phyloP scores from a whole-genome alignment of 2,797 vertebrate genomes.

The Falco novaeseelandiae region DNA sequence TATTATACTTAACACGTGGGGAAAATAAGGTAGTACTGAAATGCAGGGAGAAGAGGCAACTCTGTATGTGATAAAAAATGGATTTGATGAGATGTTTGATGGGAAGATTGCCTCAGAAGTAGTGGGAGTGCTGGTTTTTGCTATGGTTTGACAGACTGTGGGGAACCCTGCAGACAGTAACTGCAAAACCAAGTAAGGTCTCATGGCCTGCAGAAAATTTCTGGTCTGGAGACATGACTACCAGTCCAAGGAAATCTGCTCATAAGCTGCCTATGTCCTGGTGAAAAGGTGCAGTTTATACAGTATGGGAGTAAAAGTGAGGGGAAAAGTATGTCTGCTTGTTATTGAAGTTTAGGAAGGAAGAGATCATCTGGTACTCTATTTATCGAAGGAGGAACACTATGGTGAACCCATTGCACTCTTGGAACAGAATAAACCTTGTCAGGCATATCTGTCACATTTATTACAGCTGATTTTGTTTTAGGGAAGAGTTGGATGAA shows the following conservation, averaged over 20 bases:
- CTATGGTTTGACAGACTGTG: neutral
- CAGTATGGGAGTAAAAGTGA: accelerated
- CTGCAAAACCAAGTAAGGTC: neutral
- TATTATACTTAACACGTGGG: neutral
- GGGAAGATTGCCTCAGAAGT: neutral
- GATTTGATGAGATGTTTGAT: neutral
- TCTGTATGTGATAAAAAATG: neutral
- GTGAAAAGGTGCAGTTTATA: neutral
- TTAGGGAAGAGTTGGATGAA: neutral
- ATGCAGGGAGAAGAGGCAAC: neutral
- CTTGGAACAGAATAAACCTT: neutral
- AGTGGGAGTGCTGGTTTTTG: neutral
- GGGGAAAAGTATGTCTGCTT: neutral
- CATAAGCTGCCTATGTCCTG: neutral
- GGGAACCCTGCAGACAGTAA: neutral
- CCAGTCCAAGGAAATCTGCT: neutral
- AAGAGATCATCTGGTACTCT: neutral
- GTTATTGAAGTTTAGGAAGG: neutral
- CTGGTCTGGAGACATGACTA: neutral
- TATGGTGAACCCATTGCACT: accelerated
- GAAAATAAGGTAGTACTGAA: neutral
- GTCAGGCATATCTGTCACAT: neutral
- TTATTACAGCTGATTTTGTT: neutral
- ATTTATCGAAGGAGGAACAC: neutral
- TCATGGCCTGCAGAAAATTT: neutral